A percentile compares a stretch with the other conserved stretches of the same genome.
phyloP scores from a whole-genome alignment of 2,888 invertebrate species.

The Heliconius sara region DNA sequence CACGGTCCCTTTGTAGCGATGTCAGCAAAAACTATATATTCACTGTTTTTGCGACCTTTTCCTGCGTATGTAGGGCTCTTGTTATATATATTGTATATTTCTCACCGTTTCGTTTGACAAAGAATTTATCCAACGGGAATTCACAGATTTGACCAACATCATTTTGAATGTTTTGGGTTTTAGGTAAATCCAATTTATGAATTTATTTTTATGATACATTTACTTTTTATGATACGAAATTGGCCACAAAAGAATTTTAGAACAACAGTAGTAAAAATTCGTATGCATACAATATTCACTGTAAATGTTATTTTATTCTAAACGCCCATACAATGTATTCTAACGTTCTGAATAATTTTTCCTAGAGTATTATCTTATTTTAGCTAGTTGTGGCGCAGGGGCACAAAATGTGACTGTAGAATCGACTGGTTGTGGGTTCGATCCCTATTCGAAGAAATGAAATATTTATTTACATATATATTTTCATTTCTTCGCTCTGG shows the following conservation, averaged over 20 bases:
- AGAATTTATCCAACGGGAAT: constrained; percentile 63
- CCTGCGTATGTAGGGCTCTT: constrained; percentile 49
- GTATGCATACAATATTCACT: constrained; percentile 6
- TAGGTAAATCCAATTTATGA: not conserved
- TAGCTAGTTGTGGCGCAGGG: not conserved
- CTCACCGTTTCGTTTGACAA: constrained; percentile 63
- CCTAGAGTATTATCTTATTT: constrained; percentile 16
- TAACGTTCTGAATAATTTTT: constrained; percentile 24
- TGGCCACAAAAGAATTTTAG: not conserved
- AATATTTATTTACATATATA: no score
- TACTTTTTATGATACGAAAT: not conserved
- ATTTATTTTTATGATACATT: not conserved
- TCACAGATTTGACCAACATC: constrained; percentile 25
- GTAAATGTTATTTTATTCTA: constrained; percentile 27
- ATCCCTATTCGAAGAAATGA: no score
- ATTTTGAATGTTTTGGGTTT: not conserved
- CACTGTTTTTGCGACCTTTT: constrained; percentile 61
- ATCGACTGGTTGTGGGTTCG: no score
- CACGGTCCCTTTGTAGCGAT: constrained; percentile 59
- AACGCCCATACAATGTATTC: constrained; percentile 18
- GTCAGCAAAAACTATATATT: constrained; percentile 70
- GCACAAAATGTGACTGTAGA: no score
- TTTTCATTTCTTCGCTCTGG: no score
- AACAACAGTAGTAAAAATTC: not conserved
- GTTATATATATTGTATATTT: constrained; percentile 28